Conservation (phyloP, 2,113 vertebrate genomes). For the Sus scrofa region DNA sequence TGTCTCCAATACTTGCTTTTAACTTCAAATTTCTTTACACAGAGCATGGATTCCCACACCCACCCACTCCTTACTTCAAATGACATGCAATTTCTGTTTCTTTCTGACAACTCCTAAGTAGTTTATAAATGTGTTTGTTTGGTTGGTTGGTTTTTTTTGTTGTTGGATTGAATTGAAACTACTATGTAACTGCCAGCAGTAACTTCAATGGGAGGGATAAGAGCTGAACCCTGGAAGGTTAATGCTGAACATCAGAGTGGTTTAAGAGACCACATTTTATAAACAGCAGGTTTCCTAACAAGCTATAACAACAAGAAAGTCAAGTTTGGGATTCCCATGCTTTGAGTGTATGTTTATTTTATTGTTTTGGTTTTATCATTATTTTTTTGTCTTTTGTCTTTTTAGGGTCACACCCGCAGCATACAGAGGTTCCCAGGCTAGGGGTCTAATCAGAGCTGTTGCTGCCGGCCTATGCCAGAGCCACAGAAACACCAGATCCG, state of each 20-base stretch:
- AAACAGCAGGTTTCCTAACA: slow-evolving; percentile 45
- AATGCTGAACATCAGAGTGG: background rate
- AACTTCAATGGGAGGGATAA: background rate
- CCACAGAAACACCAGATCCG: too few relatives aligned
- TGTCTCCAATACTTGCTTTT: background rate
- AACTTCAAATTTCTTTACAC: background rate
- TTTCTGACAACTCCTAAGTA: background rate
- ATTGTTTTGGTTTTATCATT: background rate
- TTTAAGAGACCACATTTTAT: background rate
- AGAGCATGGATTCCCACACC: background rate
- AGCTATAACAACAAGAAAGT: background rate
- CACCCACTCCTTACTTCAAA: too few relatives aligned
- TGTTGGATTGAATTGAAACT: background rate
- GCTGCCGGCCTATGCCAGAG: too few relatives aligned
- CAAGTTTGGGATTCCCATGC: background rate
- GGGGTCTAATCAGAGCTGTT: too few relatives aligned
- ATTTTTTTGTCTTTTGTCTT: too few relatives aligned
- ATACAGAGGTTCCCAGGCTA: too few relatives aligned
- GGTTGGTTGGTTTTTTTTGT: background rate
- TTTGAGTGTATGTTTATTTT: slow-evolving; percentile 6
- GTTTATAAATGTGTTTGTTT: background rate
- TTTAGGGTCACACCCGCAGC: too few relatives aligned
- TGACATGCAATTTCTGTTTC: background rate
- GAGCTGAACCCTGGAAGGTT: background rate
- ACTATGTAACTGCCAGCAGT: background rate